A percentile compares a stretch with the other conserved stretches of the same genome.
phyloP scores from a whole-genome alignment of 2,888 invertebrate species.

The Lithophane semibrunnea region DNA sequence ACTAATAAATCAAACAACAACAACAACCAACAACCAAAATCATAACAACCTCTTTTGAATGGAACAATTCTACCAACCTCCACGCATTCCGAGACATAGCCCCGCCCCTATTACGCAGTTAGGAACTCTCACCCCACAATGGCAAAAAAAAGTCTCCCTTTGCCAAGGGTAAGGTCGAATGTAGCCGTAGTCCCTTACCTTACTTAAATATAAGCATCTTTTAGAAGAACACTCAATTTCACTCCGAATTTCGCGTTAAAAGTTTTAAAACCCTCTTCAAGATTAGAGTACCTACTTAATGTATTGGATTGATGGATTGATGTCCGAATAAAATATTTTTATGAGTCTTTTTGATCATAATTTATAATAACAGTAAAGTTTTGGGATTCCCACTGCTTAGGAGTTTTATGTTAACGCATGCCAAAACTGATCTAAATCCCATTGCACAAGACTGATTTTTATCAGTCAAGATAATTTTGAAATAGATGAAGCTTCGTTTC shows the following conservation, averaged over 20 bases:
- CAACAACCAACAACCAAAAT: slow-evolving; percentile 31
- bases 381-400: slow-evolving; percentile 6
- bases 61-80: slow-evolving; percentile 15
- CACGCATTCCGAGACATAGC: slow-evolving; percentile 33
- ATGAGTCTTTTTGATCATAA: slow-evolving; percentile 5
- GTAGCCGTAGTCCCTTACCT: slow-evolving; percentile 20
- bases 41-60: slow-evolving; percentile 19
- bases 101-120: slow-evolving; percentile 49
- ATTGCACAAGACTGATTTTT: not conserved
- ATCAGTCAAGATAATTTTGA: not conserved
- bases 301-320: slow-evolving; percentile 21
- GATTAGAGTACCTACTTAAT: slow-evolving; percentile 13
- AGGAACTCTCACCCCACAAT: slow-evolving; percentile 49
- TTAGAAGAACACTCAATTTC: slow-evolving; percentile 23
- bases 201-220: slow-evolving; percentile 44
- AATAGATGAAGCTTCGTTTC: not conserved
- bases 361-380: slow-evolving; percentile 4
- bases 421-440: slow-evolving; percentile 4
- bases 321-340: not conserved
- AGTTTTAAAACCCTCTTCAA: slow-evolving; percentile 31
- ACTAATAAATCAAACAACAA: slow-evolving; percentile 1
- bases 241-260: slow-evolving; percentile 13
- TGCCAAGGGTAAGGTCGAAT: slow-evolving; percentile 46
- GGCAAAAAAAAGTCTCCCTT: slow-evolving; percentile 53
- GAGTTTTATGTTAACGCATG: not conserved